phyloP scores from a whole-genome alignment of 2,888 invertebrate species.

The Rhagophthalmus giganteus region DNA sequence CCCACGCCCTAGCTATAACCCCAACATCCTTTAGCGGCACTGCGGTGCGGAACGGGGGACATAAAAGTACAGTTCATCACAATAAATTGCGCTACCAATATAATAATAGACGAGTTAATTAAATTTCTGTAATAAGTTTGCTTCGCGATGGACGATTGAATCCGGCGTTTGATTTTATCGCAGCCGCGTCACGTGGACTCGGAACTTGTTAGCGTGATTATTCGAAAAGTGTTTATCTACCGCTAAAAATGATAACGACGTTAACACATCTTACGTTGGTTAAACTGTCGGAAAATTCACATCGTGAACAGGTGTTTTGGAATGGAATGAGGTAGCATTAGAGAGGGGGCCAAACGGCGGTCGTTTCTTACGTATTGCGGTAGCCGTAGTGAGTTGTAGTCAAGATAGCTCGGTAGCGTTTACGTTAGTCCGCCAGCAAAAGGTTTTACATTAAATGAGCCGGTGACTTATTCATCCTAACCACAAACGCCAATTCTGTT shows the following conservation, averaged over 20 bases:
- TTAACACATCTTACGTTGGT: constrained; percentile 53
- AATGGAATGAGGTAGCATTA: constrained; percentile 63
- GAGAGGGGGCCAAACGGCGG: constrained; percentile 50
- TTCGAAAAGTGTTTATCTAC: constrained; percentile 7
- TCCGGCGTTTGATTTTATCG: too few relatives aligned
- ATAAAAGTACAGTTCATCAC: constrained; percentile 34
- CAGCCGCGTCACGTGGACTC: too few relatives aligned
- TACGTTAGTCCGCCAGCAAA: constrained; percentile 9
- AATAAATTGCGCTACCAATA: constrained; percentile 36
- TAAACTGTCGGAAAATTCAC: constrained; percentile 69
- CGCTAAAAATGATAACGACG: constrained; percentile 17
- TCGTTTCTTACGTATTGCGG: constrained; percentile 51
- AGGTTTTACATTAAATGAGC: constrained; percentile 15
- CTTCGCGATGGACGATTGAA: not conserved
- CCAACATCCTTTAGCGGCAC: constrained; percentile 63
- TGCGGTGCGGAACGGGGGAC: constrained; percentile 31
- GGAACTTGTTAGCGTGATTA: too few relatives aligned
- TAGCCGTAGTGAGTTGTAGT: constrained; percentile 40
- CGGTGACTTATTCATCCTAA: constrained; percentile 13
- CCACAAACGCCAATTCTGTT: constrained; percentile 8
- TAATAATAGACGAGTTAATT: constrained; percentile 32
- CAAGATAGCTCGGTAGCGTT: constrained; percentile 29
- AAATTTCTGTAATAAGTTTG: constrained; percentile 16
- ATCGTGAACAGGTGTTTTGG: constrained; percentile 77
- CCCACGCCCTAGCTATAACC: constrained; percentile 79